These are phyloP conservation scores for Epinephelus cyanopodus DNA, from an alignment of 2,113 vertebrate species.

Conservation along the genomic window DNA sequence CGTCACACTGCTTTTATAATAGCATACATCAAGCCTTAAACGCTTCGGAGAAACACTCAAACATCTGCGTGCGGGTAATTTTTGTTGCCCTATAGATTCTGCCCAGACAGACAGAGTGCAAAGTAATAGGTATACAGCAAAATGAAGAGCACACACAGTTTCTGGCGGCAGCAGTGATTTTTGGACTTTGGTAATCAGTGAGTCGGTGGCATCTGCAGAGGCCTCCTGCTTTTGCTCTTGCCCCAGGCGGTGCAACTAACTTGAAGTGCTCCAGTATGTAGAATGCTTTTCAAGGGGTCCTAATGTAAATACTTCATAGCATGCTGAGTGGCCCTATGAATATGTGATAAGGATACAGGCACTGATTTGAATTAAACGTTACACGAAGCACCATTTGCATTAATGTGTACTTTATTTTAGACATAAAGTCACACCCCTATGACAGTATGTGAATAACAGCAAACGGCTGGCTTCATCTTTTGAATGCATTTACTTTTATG, in stretches of 20 bases:
- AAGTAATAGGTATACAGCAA: constrained; percentile 67
- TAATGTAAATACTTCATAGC: constrained; percentile 70
- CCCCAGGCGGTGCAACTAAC: constrained; percentile 63
- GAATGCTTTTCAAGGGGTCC: constrained; percentile 53
- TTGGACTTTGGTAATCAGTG: constrained; percentile 40
- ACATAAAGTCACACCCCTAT: neutral
- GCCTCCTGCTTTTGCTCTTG: constrained; percentile 53
- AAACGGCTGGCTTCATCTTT: constrained; percentile 38
- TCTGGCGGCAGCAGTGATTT: constrained; percentile 52
- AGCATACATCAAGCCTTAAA: constrained; percentile 82
- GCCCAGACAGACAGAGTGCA: constrained; percentile 65
- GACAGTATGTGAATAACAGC: constrained; percentile 23
- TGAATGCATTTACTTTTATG: constrained; percentile 40
- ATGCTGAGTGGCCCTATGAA: constrained; percentile 58
- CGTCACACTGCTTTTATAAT: constrained; percentile 78
- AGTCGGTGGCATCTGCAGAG: constrained; percentile 59
- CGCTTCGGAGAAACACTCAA: constrained; percentile 76
- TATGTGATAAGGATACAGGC: constrained; percentile 61
- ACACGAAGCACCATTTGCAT: constrained; percentile 37
- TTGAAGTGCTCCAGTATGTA: constrained; percentile 60
- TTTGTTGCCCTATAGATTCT: constrained; percentile 77
- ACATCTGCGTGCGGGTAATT: constrained; percentile 73
- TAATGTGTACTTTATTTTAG: constrained; percentile 12
- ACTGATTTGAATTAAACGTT: constrained; percentile 42
- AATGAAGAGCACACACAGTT: constrained; percentile 50